Conservation (phyloP, 2,888 invertebrate genomes). For the Dusona sp. region DNA sequence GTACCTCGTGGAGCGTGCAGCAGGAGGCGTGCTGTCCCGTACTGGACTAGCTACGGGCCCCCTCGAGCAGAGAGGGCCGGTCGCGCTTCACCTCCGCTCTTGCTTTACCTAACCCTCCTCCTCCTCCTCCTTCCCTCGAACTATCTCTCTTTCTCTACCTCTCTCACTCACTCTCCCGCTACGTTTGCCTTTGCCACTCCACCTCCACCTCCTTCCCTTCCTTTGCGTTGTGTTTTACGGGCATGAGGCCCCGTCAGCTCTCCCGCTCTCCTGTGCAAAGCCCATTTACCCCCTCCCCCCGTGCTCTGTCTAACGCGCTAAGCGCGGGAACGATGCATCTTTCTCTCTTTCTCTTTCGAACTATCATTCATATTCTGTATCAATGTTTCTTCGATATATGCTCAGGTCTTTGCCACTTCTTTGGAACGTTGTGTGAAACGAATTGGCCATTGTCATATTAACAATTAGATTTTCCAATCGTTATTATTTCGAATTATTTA, state of each 20-base stretch:
- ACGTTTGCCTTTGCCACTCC: slow-evolving; percentile 64
- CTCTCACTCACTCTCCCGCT: slow-evolving; percentile 63
- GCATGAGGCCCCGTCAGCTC: slow-evolving; percentile 69
- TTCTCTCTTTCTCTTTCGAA: slow-evolving; percentile 56
- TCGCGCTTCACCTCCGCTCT: slow-evolving; percentile 82
- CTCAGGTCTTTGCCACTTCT: slow-evolving; percentile 6
- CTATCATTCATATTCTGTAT: slow-evolving; percentile 30
- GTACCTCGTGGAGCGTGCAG: slow-evolving; percentile 84
- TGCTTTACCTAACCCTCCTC: slow-evolving; percentile 78
- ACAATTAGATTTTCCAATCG: not conserved
- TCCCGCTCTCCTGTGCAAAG: slow-evolving; percentile 67
- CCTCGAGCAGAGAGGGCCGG: slow-evolving; percentile 83
- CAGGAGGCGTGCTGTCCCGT: slow-evolving; percentile 85
- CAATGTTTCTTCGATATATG: not conserved
- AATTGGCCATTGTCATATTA: not conserved
- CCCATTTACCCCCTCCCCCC: slow-evolving; percentile 54
- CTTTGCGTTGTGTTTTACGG: slow-evolving; percentile 66
- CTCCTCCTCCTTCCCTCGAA: slow-evolving; percentile 61
- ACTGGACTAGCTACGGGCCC: slow-evolving; percentile 84
- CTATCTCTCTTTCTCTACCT: slow-evolving; percentile 47
- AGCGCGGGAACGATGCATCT: slow-evolving; percentile 44
- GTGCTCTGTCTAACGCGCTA: slow-evolving; percentile 32
- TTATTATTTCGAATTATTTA: not conserved
- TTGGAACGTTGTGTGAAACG: not conserved
- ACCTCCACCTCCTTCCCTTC: slow-evolving; percentile 71